phyloP scores from a whole-genome alignment of 1,140 invertebrate species.

The Portunus trituberculatus region DNA sequence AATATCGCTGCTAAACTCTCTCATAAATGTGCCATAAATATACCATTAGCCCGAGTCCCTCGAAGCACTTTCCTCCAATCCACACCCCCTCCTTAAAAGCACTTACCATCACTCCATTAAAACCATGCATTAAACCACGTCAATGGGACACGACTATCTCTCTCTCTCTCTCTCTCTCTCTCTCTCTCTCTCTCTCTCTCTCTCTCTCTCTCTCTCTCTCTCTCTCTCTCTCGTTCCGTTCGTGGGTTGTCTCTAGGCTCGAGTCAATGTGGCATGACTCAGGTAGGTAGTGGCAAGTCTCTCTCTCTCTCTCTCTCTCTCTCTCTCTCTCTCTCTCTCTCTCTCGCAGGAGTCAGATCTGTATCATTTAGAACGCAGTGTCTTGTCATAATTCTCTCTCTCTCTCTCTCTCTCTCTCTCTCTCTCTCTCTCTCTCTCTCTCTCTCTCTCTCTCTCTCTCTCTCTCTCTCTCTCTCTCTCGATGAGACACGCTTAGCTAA shows the following conservation, averaged over 20 bases:
- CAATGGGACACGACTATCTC: not conserved
- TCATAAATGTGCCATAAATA: conserved; percentile 15
- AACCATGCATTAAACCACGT: not conserved
- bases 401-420: not conserved
- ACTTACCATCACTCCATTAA: conserved; percentile 1
- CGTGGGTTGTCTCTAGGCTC: too few relatives aligned
- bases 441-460: conserved; percentile 29
- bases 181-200: not conserved
- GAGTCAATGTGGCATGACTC: too few relatives aligned
- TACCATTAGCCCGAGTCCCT: not conserved
- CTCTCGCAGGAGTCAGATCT: not conserved
- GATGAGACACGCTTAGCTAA: not conserved
- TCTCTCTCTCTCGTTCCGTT: not conserved
- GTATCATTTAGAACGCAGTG: too few relatives aligned
- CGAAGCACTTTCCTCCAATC: not conserved
- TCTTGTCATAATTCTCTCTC: not conserved
- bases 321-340: conserved; percentile 41
- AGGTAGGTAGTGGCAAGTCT: not conserved
- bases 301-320: conserved; percentile 41
- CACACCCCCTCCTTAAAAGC: not conserved
- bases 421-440: conserved; percentile 36
- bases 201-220: not conserved
- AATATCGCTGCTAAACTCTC: not conserved
- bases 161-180: not conserved
- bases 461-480: conserved; percentile 6